phyloP scores from a whole-genome alignment of 2,113 vertebrate genomes.

The Pachycephala philippinensis region DNA sequence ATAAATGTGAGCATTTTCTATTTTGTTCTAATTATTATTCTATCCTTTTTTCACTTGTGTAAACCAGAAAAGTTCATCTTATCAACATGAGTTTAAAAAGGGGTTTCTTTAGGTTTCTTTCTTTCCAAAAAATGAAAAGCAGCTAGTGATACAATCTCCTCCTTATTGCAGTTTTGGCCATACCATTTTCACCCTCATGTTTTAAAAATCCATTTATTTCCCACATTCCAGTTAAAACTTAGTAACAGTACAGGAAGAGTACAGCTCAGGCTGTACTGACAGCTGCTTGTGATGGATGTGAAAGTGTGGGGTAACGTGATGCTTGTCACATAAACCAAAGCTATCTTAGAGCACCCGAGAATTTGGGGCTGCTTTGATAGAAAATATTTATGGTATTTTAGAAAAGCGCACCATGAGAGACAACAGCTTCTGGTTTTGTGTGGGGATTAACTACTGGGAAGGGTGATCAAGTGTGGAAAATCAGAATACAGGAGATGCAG shows the following conservation, averaged over 20 bases:
- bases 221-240: background rate
- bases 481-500: background rate
- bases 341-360: background rate
- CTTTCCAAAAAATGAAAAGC: background rate
- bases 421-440: background rate
- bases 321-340: background rate
- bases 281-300: constrained; percentile 6
- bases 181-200: background rate
- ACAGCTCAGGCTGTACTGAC: background rate
- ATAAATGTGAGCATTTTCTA: background rate
- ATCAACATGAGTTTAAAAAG: background rate
- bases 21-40: background rate
- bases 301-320: constrained; percentile 11
- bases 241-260: background rate
- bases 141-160: too few relatives aligned
- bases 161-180: background rate
- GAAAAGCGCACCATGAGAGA: background rate
- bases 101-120: background rate
- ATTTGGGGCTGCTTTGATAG: background rate
- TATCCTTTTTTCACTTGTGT: background rate
- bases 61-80: background rate
- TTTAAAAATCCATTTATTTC: background rate
- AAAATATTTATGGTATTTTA: constrained; percentile 17
- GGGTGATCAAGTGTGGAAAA: background rate
- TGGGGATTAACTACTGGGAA: background rate